These are phyloP conservation scores for Oncorhynchus gorbuscha DNA, from an alignment of 2,113 vertebrate genomes.

Conservation along the genomic window DNA sequence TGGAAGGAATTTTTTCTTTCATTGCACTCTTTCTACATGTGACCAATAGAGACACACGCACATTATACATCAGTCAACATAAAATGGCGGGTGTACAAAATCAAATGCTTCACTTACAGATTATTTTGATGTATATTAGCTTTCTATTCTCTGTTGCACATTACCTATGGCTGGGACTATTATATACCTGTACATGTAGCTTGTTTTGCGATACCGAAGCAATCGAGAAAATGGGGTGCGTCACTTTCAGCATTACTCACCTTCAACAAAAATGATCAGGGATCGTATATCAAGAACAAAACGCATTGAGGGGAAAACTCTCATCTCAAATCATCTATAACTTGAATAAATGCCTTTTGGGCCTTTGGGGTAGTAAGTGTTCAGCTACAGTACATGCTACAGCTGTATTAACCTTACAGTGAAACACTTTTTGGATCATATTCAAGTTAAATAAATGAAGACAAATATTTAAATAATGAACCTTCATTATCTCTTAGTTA, in stretches of 20 bases:
- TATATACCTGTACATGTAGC: conserved; percentile 15
- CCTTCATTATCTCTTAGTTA: background rate
- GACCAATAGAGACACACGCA: conserved; percentile 34
- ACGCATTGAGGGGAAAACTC: conserved; percentile 23
- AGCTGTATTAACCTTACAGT: conserved; percentile 30
- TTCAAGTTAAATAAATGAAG: conserved; percentile 15
- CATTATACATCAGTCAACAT: conserved; percentile 13
- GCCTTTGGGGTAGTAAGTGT: conserved; percentile 56
- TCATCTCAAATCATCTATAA: conserved; percentile 5
- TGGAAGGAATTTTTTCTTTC: conserved; percentile 54
- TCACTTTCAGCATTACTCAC: conserved; percentile 30
- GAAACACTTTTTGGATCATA: conserved; percentile 59
- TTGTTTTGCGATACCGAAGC: conserved; percentile 32
- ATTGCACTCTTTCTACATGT: conserved; percentile 21
- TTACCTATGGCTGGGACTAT: conserved; percentile 12
- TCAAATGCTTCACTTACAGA: conserved; percentile 27
- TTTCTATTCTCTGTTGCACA: conserved; percentile 19
- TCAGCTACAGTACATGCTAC: background rate
- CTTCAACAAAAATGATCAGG: conserved; percentile 26
- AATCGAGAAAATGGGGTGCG: background rate
- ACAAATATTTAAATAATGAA: conserved; percentile 23
- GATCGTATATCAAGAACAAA: conserved; percentile 8
- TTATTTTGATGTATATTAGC: background rate
- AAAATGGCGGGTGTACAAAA: conserved; percentile 33
- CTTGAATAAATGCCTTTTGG: background rate